Percentiles rank a stretch among this genome's conserved stretches.
These are phyloP conservation scores for Ceyx cyanopectus DNA, from an alignment of 2,113 vertebrate genomes.

Conservation along the genomic window DNA sequence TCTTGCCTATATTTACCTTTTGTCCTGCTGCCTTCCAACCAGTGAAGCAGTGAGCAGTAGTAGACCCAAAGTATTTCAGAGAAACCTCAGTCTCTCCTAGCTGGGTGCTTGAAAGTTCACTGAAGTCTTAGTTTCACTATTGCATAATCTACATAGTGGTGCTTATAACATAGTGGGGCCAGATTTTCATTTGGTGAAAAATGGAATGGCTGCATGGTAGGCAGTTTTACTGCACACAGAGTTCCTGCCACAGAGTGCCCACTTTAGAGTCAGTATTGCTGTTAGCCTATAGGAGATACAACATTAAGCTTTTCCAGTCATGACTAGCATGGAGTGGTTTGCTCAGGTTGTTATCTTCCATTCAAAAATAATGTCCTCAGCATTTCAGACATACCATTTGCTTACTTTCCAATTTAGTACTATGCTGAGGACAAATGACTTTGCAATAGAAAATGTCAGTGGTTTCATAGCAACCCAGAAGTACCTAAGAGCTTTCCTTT, in stretches of 20 bases:
- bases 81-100: background rate
- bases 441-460: slow-evolving; percentile 47
- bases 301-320: background rate
- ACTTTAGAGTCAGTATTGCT: background rate
- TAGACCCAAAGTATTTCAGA: background rate
- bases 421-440: slow-evolving; percentile 36
- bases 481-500: slow-evolving; percentile 47
- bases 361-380: background rate
- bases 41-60: background rate
- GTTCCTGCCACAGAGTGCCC: background rate
- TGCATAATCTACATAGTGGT: background rate
- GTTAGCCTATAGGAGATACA: background rate
- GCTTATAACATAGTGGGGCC: background rate
- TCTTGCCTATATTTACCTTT: background rate
- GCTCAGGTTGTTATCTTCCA: background rate
- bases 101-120: background rate
- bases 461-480: slow-evolving; percentile 62
- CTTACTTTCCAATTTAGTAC: slow-evolving; percentile 42
- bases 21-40: background rate
- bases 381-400: background rate
- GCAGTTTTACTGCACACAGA: background rate
- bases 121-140: background rate
- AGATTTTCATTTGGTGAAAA: background rate
- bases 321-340: background rate
- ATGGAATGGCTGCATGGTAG: background rate